Conservation (phyloP, 2,113 vertebrate genomes). For the Siniperca knerii region DNA sequence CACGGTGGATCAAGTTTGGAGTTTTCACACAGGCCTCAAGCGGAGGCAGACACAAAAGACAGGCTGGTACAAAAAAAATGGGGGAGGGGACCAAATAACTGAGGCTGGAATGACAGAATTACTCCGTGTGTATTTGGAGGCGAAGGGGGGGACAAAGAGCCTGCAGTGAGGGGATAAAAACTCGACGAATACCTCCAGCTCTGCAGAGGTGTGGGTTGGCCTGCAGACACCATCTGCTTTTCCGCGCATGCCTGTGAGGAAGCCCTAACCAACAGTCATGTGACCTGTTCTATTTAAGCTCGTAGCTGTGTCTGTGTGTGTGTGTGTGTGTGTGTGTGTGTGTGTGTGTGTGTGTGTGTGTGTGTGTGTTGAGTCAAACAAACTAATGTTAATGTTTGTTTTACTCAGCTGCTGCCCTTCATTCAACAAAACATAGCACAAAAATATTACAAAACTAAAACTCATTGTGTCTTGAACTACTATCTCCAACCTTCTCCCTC, state of each 20-base stretch:
- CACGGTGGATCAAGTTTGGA: not conserved
- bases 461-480: not conserved
- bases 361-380: slow-evolving; percentile 40
- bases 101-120: slow-evolving; percentile 47
- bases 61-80: slow-evolving; percentile 29
- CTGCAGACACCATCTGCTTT: slow-evolving; percentile 34
- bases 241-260: slow-evolving; percentile 30
- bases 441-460: not conserved
- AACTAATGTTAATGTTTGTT: slow-evolving; percentile 1
- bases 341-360: too few relatives aligned
- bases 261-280: slow-evolving; percentile 53
- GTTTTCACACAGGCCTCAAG: slow-evolving; percentile 33
- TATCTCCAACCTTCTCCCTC: not conserved
- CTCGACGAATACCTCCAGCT: not conserved
- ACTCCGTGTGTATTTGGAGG: slow-evolving; percentile 26
- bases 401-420: slow-evolving; percentile 6
- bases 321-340: slow-evolving; percentile 9
- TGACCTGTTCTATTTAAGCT: slow-evolving; percentile 77
- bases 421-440: not conserved
- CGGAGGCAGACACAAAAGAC: slow-evolving; percentile 22
- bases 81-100: slow-evolving; percentile 61
- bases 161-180: not conserved
- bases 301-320: slow-evolving; percentile 16
- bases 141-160: not conserved
- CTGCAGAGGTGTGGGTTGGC: slow-evolving; percentile 15